phyloP scores from a whole-genome alignment of 2,113 vertebrate genomes.

The Toxostoma redivivum region DNA sequence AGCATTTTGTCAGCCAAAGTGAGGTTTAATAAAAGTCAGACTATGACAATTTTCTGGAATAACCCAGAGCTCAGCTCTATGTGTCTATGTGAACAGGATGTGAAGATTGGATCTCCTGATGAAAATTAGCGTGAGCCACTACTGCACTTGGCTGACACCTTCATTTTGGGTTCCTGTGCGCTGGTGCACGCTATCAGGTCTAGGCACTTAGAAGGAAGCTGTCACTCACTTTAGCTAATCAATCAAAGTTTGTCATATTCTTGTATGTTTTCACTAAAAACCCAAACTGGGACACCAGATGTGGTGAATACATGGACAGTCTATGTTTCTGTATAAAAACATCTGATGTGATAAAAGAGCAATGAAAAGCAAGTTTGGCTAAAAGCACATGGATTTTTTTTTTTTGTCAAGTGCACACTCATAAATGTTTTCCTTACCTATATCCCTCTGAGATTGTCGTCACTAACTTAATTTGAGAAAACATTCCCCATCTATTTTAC shows the following conservation, averaged over 20 bases:
- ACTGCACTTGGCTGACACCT: conserved; percentile 53
- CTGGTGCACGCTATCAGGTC: background rate
- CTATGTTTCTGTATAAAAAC: conserved; percentile 62
- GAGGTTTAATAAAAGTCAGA: conserved; percentile 49
- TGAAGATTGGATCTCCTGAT: conserved; percentile 51
- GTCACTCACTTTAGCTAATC: conserved; percentile 57
- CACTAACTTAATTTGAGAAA: conserved; percentile 39
- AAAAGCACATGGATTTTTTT: background rate
- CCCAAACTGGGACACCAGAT: conserved; percentile 65
- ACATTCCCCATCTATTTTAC: background rate
- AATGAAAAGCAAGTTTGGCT: conserved; percentile 41
- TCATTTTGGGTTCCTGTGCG: background rate
- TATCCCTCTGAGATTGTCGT: background rate
- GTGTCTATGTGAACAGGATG: conserved; percentile 28
- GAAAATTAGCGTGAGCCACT: conserved; percentile 39
- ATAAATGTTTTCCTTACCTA: conserved; percentile 42
- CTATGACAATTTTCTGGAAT: conserved; percentile 64
- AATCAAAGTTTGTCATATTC: conserved; percentile 65
- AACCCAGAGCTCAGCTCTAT: background rate
- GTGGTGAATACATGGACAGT: conserved; percentile 60
- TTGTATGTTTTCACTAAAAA: conserved; percentile 62
- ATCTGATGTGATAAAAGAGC: conserved; percentile 60
- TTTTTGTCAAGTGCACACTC: background rate
- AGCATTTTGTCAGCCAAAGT: conserved; percentile 49
- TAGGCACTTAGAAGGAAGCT: conserved; percentile 46